Evolutionary conservation across 1,140 invertebrate species (phyloP), one percentile per base, ranked within the genome.

Genomic region (Zeugodacus cucurbitae): DNA sequence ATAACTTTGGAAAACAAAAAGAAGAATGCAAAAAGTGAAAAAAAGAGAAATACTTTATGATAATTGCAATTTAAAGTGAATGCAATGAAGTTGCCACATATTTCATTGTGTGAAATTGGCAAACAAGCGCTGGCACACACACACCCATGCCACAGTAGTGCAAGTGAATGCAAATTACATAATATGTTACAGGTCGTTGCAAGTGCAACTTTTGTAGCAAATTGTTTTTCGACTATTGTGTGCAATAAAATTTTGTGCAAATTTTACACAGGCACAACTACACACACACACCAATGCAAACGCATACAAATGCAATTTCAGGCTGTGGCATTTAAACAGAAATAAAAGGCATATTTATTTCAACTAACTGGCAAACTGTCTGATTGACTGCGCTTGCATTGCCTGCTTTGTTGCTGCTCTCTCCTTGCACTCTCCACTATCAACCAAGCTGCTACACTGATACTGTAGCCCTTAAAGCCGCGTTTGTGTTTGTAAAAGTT

Each of bases 51-150:
- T 82, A 82, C 41, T 82, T 82, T 82, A 82, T 48, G 41, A 82
- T 82, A 82, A 82, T 82, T 82, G 41, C 41, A 82, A 82, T 82
- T 82, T 48, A 82, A 82, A 48, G 37, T 82, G 74, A 82, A 48
- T 37, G 74, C 41, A 82, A 48, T 82, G 74, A 44, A 82, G 74
- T 26, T 82, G 74, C n/a, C n/a, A 11, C 74, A 82, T 82, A 54
- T 26, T 82, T 82, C 44, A 54, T 54, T n/a, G 37, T 82, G 26
- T 82, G 41, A 22, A 48, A 48, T 11, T 62, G 20, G 74, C 74
- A 48, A 48, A 82, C 22, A n/a, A 29, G 14, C 22, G 37, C 4
- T 2, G 1, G 22, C 34, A 20, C 44, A n/a, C 34, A 82, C 44
- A 44, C 4, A 26, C n/a, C 29, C 74, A 29, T 20, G 26, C 22